phyloP scores from a whole-genome alignment of 1,140 invertebrate species.

The Brachionus paranguensis region DNA sequence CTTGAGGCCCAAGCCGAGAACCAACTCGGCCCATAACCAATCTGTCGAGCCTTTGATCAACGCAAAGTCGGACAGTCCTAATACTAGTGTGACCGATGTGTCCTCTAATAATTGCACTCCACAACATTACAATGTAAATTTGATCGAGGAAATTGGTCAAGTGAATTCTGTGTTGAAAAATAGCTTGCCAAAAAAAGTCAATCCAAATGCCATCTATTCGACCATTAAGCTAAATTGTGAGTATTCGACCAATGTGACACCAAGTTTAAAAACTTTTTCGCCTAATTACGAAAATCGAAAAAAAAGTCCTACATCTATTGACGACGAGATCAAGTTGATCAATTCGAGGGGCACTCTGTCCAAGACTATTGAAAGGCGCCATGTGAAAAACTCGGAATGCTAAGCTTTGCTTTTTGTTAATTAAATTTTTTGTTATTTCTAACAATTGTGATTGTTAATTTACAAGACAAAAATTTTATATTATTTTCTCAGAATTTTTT shows the following conservation, averaged over 20 bases:
- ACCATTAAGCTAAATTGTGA: slow-evolving; percentile 6
- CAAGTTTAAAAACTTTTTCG: not conserved
- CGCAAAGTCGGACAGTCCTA: not conserved
- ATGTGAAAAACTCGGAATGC: slow-evolving; percentile 39
- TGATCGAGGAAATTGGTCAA: slow-evolving; percentile 2
- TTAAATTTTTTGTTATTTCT: not conserved
- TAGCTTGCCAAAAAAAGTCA: not conserved
- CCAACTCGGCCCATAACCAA: not conserved
- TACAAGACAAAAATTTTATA: not conserved
- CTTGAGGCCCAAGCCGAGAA: slow-evolving; percentile 10
- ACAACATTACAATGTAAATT: slow-evolving; percentile 22
- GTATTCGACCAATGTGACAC: not conserved
- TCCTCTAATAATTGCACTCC: slow-evolving; percentile 36
- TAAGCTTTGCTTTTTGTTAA: not conserved
- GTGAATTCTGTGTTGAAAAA: not conserved
- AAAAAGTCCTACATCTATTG: slow-evolving; percentile 24
- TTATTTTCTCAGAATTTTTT: not conserved
- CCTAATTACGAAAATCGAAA: slow-evolving; percentile 10
- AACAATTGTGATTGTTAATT: not conserved
- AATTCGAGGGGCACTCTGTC: not conserved
- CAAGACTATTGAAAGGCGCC: slow-evolving; percentile 3
- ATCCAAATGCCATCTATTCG: slow-evolving; percentile 9
- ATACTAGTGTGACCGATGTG: slow-evolving; percentile 31
- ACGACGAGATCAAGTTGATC: slow-evolving; percentile 27
- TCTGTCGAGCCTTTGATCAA: slow-evolving; percentile 12